These are phyloP conservation scores for Drosophila peninsularis DNA, from an alignment of 2,888 invertebrate genomes.

Conservation along the genomic window DNA sequence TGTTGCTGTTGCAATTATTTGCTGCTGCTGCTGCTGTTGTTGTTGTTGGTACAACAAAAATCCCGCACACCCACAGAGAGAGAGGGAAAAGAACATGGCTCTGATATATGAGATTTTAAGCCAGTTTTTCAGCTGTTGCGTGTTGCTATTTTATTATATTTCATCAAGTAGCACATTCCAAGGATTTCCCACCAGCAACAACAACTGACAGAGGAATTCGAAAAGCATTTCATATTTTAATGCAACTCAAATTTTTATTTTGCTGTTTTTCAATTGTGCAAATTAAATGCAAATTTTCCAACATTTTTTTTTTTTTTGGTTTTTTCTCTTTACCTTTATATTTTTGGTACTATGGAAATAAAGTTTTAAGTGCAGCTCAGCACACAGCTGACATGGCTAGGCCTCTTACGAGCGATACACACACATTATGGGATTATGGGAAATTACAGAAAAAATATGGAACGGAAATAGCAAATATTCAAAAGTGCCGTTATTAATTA, in stretches of 20 bases:
- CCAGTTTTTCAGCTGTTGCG: slow-evolving; percentile 61
- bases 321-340: slow-evolving; percentile 21
- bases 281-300: slow-evolving; percentile 60
- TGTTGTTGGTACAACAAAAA: slow-evolving; percentile 12
- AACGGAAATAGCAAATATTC: slow-evolving; percentile 21
- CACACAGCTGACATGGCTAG: slow-evolving; percentile 44
- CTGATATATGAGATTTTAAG: slow-evolving; percentile 61
- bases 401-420: slow-evolving; percentile 52
- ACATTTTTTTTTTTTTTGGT: not conserved
- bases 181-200: slow-evolving; percentile 2
- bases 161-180: slow-evolving; percentile 52
- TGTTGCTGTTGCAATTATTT: slow-evolving; percentile 60
- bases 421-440: slow-evolving; percentile 40
- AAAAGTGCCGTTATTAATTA: slow-evolving; percentile 17
- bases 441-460: not conserved
- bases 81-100: slow-evolving; percentile 9
- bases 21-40: not conserved
- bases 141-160: slow-evolving; percentile 61
- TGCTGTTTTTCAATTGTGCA: slow-evolving; percentile 38
- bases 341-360: slow-evolving; percentile 41
- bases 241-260: slow-evolving; percentile 32
- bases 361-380: slow-evolving; percentile 65
- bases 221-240: slow-evolving; percentile 31
- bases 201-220: slow-evolving; percentile 7
- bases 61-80: not conserved